These are phyloP conservation scores for Epizoanthus rinbou DNA, from an alignment of 92 coral and sea anemone genomes.

Conservation along the genomic window DNA sequence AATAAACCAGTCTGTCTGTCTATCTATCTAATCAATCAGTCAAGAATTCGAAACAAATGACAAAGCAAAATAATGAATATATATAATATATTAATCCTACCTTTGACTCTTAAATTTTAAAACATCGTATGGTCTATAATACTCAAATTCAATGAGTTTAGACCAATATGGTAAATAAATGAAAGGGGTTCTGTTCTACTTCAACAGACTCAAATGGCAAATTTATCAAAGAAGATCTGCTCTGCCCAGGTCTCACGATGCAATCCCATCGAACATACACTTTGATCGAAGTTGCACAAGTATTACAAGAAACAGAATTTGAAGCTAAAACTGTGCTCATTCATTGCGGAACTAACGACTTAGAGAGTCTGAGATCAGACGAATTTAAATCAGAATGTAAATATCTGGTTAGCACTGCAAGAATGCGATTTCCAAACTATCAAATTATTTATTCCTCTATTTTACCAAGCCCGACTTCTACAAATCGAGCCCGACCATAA, in stretches of 20 bases:
- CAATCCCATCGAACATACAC: slow-evolving; percentile 22
- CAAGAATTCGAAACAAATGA: too few species aligned
- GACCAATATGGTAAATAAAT: too few species aligned
- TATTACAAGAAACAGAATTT: background rate
- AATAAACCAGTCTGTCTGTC: too few species aligned
- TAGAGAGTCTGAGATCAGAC: slow-evolving; percentile 30
- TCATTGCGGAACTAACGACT: slow-evolving; percentile 53
- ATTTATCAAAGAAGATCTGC: slow-evolving; percentile 16
- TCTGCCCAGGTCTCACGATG: slow-evolving; percentile 37
- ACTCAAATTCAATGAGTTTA: too few species aligned
- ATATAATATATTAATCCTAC: too few species aligned
- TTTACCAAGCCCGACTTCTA: background rate
- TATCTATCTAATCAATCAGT: too few species aligned
- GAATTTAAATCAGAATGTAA: slow-evolving; percentile 21
- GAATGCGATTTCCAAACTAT: slow-evolving; percentile 24
- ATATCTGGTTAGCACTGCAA: slow-evolving; percentile 4
- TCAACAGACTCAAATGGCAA: slow-evolving; percentile 47
- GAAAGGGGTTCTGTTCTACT: background rate
- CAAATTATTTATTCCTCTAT: slow-evolving; percentile 42
- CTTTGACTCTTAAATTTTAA: too few species aligned
- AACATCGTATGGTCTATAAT: too few species aligned
- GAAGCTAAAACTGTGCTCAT: slow-evolving; percentile 34
- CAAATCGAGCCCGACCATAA: too few species aligned
- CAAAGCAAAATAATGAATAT: too few species aligned
- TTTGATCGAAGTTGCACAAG: background rate